Percentiles rank a stretch among this genome's conserved stretches.
Evolutionary conservation across 1,140 invertebrate species (phyloP).

Genomic region (Drosophila funebris): DNA sequence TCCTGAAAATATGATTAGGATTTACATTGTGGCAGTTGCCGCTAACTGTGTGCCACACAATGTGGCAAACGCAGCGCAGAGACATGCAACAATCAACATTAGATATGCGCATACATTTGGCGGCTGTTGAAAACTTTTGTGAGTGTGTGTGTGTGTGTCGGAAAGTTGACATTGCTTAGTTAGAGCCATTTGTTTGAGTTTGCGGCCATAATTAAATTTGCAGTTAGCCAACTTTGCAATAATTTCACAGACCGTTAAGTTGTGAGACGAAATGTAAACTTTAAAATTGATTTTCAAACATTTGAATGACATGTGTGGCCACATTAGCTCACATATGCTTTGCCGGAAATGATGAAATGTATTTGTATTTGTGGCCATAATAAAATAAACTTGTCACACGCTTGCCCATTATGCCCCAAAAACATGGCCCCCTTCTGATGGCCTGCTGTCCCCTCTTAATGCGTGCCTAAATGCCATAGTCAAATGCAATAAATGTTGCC

Average conservation of each 20-base stretch:
- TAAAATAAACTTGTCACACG: constrained; percentile 73
- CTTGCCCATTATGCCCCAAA: constrained; percentile 18
- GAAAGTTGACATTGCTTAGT: constrained; percentile 58
- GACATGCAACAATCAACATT: constrained; percentile 51
- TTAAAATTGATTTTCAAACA: constrained; percentile 56
- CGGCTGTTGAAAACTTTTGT: constrained; percentile 55
- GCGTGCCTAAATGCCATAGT: constrained; percentile 20
- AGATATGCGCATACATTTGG: constrained; percentile 70
- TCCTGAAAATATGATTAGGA: constrained; percentile 37
- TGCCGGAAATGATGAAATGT: constrained; percentile 32
- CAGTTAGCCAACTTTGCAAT: constrained; percentile 46
- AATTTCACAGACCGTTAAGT: constrained; percentile 55
- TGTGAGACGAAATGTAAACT: not conserved
- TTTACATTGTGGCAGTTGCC: constrained; percentile 2
- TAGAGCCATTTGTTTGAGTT: constrained; percentile 72
- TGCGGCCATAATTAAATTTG: constrained; percentile 64
- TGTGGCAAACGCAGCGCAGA: constrained; percentile 8
- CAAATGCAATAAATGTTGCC: constrained; percentile 48
- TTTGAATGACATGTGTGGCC: constrained; percentile 37
- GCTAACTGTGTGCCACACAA: constrained; percentile 1
- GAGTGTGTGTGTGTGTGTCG: not conserved
- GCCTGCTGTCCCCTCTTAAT: too few species aligned
- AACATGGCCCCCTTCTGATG: not conserved
- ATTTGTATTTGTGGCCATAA: constrained; percentile 54
- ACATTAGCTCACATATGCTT: not conserved